Evolutionary conservation across 2,888 invertebrate genomes (phyloP), one percentile per base, ranked within the genome.

Genomic region (Cheilosia soror): DNA sequence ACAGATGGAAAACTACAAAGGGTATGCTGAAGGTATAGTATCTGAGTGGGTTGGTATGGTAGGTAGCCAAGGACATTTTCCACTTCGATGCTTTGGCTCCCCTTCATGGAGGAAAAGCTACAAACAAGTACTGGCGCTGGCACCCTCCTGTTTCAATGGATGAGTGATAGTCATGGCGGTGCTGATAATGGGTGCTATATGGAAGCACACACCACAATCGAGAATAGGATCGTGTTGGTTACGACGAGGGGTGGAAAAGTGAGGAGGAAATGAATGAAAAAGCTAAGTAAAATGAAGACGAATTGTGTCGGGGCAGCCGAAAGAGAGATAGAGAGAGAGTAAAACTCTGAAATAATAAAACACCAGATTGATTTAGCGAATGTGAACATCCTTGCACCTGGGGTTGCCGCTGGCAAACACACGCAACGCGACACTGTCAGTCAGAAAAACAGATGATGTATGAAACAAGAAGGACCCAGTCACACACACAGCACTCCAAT

Each of bases 341-440:
- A 1, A 0, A 11, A 9, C 37, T 2, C 4, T 1, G 58, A 55
- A 60, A 66, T 44, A 51, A 71, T 44, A 51, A 71, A 51, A 69
- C 31, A 58, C 40, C 37, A 75, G 72, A 69, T 65, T 69, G 78
- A 75, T 79, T 75, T 79, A 65, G 69, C 44, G 69, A 73, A 79
- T 79, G 69, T 69, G 79, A 60, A 44, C 31, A 58, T 66, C 57
- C 44, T 65, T 84, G 79, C 79, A 84, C 79, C 83, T 79, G 73
- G 73, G 51, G 40, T 65, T 57, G 72, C 51, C 63, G 65, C 49
- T 25, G 27, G 49, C 33, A 68, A n/a, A 51, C 7, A 53, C 33
- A 15, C 53, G 42, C 47, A 55, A n/a, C 40, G 25, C 20, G 15
- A 31, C 42, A 37, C 37, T 57, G 31, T 33, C 53, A 55, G 33